Percentiles rank a stretch among this genome's conserved stretches.
phyloP scores from a whole-genome alignment of 1,140 invertebrate genomes.

The Magallana ariakensis region DNA sequence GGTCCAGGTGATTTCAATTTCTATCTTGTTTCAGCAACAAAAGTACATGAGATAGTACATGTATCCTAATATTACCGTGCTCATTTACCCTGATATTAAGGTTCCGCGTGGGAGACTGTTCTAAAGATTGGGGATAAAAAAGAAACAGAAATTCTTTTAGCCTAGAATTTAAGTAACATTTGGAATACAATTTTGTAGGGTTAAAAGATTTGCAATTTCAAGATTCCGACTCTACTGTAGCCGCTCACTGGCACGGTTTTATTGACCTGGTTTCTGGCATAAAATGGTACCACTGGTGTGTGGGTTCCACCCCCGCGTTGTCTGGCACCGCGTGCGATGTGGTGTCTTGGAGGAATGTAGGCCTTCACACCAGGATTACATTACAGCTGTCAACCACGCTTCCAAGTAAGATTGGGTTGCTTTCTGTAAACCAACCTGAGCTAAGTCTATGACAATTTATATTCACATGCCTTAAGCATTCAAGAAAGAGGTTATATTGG shows the following conservation, averaged over 20 bases:
- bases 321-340: slow-evolving; percentile 15
- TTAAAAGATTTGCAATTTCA: slow-evolving; percentile 57
- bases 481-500: no score
- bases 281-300: slow-evolving; percentile 60
- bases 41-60: no score
- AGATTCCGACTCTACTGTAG: slow-evolving; percentile 29
- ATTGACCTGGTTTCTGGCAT: slow-evolving; percentile 53
- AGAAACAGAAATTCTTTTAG: neutral
- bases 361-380: slow-evolving; percentile 13
- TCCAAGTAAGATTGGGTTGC: neutral
- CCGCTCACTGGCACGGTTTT: slow-evolving; percentile 61
- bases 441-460: no score
- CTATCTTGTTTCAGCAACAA: no score
- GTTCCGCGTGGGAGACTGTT: no score
- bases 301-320: slow-evolving; percentile 26
- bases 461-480: no score
- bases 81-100: no score
- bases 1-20: slow-evolving; percentile 53
- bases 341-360: slow-evolving; percentile 11
- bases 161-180: neutral
- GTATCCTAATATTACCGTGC: no score
- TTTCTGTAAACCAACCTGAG: no score
- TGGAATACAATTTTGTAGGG: slow-evolving; percentile 9
- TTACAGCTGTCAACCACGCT: slow-evolving; percentile 1
- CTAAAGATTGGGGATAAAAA: no score